phyloP scores from a whole-genome alignment of 2,888 invertebrate genomes.

The Stenotaenia linearis region DNA sequence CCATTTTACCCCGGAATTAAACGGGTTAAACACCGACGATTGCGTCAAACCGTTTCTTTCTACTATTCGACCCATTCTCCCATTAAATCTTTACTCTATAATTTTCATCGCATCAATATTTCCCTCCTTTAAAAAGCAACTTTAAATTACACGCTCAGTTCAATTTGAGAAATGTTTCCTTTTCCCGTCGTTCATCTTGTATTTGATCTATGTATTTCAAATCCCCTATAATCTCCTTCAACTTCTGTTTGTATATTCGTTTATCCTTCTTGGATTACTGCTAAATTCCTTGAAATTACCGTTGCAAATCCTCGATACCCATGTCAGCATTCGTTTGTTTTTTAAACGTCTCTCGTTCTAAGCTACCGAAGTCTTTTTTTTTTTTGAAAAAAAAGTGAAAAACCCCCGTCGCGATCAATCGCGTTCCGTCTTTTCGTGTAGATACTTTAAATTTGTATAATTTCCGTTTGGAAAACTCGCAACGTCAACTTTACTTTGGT shows the following conservation, averaged over 20 bases:
- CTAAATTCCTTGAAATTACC: neutral
- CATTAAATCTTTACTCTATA: too few relatives aligned
- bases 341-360: neutral
- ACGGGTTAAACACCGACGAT: too few relatives aligned
- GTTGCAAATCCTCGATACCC: conserved; percentile 1
- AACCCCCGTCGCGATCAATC: too few relatives aligned
- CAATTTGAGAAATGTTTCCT: conserved; percentile 24
- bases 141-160: conserved; percentile 11
- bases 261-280: conserved; percentile 18
- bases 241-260: conserved; percentile 23
- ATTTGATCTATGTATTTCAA: conserved; percentile 26
- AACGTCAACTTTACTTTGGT: conserved; percentile 6
- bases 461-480: neutral
- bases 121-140: neutral
- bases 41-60: too few relatives aligned
- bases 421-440: too few relatives aligned
- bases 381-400: too few relatives aligned
- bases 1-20: neutral
- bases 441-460: too few relatives aligned
- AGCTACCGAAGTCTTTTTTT: too few relatives aligned
- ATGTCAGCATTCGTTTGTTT: neutral
- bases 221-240: conserved; percentile 23
- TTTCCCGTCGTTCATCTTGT: conserved; percentile 17
- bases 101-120: too few relatives aligned
- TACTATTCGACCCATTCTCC: too few relatives aligned